Base-by-base conservation (phyloP, 2,888 invertebrate genomes). In the Drosophila prostipennis region DNA sequence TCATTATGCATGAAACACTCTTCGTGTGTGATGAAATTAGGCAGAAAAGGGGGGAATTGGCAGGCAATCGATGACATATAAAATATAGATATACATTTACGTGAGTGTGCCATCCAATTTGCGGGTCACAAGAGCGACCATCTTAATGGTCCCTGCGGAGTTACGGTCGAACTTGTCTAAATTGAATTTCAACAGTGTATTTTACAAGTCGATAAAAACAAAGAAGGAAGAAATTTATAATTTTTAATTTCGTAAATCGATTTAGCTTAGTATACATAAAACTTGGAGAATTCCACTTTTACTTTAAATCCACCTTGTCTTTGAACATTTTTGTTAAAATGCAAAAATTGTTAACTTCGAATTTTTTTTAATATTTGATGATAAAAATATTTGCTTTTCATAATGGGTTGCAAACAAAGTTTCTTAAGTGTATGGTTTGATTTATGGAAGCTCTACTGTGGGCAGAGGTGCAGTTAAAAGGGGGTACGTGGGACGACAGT, bases 61-160 rank as follows among this genome's bases (percentile, higher is more conserved):
- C 46, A 67, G 59, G 59, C 52, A 86, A 87, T 76, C 83, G 80
- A 86, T 83, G 71, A 54, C 74, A 70, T 43, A 86, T 80, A 72
- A 86, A 83, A 86, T 83, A 76, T 80, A 48, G 67, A 79, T 77
- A 36, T 23, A 52, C 64, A 80, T 75, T 77, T 63, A 39, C 48
- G 57, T 70, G 37, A 58, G 72, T 59, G 32, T 55, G 68, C 40
- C 54, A 13, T 52, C 16, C 43, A 40, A 49, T 54, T 58, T 53
- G 13, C 55, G 65, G 61, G 57, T 60, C 78, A 57, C 67, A 72
- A 34, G 40, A 26, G 8, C 49, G 5, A 14, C 16, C 57, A 59
- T 48, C 58, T 43, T 52, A 67, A 59, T 73, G 64, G 46, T 36
- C 19, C 19, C 19, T 19, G 19, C 19, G 19, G 58, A 68, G 60